Evolutionary conservation across 2,888 invertebrate genomes (phyloP).

Genomic region (Brenthis ino): DNA sequence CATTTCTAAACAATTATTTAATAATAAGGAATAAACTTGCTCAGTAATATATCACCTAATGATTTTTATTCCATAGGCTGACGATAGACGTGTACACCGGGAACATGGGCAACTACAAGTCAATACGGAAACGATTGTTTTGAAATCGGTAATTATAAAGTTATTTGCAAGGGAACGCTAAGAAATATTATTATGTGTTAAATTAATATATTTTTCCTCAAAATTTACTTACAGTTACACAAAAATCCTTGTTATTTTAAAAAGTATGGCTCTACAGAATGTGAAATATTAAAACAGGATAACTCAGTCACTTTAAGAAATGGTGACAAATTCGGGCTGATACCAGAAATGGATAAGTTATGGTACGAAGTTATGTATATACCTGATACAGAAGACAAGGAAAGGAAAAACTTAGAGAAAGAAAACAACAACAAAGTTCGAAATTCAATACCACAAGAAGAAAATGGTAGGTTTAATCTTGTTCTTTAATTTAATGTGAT

Average conservation of each 20-base stretch:
- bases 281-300: constrained; percentile 61
- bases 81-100: constrained; percentile 79
- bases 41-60: not conserved
- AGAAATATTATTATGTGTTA: not conserved
- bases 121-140: constrained; percentile 53
- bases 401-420: constrained; percentile 28
- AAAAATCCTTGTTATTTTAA: constrained; percentile 79
- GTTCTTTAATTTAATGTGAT: too few species aligned
- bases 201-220: not conserved
- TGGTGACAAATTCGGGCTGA: constrained; percentile 79
- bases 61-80: constrained; percentile 59
- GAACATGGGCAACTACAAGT: constrained; percentile 76
- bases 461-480: constrained; percentile 9
- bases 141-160: constrained; percentile 67
- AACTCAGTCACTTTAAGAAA: constrained; percentile 54
- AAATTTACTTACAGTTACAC: constrained; percentile 68
- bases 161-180: not conserved
- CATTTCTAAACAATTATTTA: not conserved
- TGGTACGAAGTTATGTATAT: constrained; percentile 70
- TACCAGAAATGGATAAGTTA: constrained; percentile 61
- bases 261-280: constrained; percentile 50
- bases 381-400: constrained; percentile 9
- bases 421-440: constrained; percentile 33
- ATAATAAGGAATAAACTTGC: not conserved
- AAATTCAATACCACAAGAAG: constrained; percentile 20